Evolutionary conservation across 2,888 invertebrate genomes (phyloP), one percentile per base, ranked within the genome.

Genomic region (Marasmarcha lunaedactyla): DNA sequence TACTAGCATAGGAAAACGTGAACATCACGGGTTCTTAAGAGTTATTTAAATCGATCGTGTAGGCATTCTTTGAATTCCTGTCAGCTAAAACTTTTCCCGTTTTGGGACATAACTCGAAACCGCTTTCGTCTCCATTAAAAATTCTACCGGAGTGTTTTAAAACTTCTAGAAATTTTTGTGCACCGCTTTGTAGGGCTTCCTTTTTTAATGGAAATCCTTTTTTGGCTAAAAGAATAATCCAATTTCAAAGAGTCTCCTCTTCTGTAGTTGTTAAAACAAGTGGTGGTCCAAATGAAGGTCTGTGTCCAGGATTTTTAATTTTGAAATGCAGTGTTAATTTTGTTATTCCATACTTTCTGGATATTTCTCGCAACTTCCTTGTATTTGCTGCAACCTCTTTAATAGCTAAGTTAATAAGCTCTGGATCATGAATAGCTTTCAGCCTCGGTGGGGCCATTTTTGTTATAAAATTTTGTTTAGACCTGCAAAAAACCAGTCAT

Each of bases 1-100:
- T 55, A 56, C 47, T 37, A 55, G 39, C 52, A 51, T 54, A 15
- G 52, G 50, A 35, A 51, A 54, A 55, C 6, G 50, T 50, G 41
- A 55, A 50, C 51, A 55, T 53, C 0, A 54, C 54, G n/a, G 54
- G 46, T 39, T 52, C 48, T 45, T 54, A 54, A 13, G 46, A 35
- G 41, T 48, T 43, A 39, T 43, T 45, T 33, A 41, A 25, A 13
- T 55, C 51, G 10, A 55, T 38, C 11, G 33, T 46, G 41, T 54
- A 54, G 30, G 54, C 46, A 45, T 56, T 57, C 44, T 50, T 9
- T 41, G 12, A 42, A 11, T 49, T 52, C 47, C 49, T 54, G 1
- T 25, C 43, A 25, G 46, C 43, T 30, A 46, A 34, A 9, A 46
- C 46, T 42, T 46, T 46, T 7, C 44, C 48, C 6, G 46, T 42